These are phyloP conservation scores for Aquatica leii DNA, from an alignment of 2,888 invertebrate genomes.

Conservation along the genomic window DNA sequence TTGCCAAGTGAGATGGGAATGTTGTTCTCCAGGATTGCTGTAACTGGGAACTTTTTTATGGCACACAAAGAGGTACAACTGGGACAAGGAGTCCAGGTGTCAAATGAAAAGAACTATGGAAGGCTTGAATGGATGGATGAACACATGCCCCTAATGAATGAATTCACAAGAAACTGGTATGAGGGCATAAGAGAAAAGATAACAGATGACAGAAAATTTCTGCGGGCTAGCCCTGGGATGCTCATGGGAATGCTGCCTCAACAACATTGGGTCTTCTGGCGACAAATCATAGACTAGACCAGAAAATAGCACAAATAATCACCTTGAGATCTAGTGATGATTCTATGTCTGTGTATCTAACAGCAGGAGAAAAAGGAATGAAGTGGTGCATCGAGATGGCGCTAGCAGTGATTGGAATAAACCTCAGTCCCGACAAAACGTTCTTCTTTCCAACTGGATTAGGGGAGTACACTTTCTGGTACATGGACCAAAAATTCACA, in stretches of 20 bases:
- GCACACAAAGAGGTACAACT: too few species aligned
- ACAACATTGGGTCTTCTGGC: neutral
- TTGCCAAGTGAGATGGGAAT: too few species aligned
- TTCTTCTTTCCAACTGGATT: constrained; percentile 35
- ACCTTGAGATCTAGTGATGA: constrained; percentile 7
- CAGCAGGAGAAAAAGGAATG: neutral
- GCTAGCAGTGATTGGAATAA: constrained; percentile 28
- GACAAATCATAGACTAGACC: neutral
- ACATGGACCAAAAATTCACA: constrained; percentile 38
- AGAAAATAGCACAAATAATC: neutral
- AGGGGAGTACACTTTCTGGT: constrained; percentile 46
- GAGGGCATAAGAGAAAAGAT: too few species aligned
- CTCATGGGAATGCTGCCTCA: constrained; percentile 7
- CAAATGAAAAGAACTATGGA: too few species aligned
- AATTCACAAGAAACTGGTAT: too few species aligned
- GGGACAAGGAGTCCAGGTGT: too few species aligned
- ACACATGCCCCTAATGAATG: too few species aligned
- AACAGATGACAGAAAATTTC: neutral
- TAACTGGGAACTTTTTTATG: too few species aligned
- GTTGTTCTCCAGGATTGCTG: too few species aligned
- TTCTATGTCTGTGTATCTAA: constrained; percentile 2
- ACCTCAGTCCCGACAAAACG: constrained; percentile 40
- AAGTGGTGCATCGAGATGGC: neutral
- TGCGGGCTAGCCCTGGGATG: neutral
- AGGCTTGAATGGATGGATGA: too few species aligned